phyloP scores from a whole-genome alignment of 2,888 invertebrate genomes.

The Sabatieria punctata region DNA sequence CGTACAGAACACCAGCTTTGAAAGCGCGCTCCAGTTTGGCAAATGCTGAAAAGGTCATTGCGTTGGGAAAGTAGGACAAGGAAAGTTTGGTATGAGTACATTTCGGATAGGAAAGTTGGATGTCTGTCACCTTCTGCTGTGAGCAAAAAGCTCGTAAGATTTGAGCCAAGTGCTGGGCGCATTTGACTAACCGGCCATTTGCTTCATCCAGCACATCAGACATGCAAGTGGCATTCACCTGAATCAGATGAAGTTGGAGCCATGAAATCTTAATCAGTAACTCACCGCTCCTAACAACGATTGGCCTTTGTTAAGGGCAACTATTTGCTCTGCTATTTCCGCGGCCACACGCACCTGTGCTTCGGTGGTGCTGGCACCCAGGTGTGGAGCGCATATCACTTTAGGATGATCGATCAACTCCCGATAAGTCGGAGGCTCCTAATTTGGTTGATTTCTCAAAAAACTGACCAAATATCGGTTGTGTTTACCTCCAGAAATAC shows the following conservation, averaged over 20 bases:
- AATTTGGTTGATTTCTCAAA: constrained; percentile 2
- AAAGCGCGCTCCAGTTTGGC: no score
- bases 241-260: background rate
- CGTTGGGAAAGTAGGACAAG: no score
- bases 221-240: no score
- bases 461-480: constrained; percentile 20
- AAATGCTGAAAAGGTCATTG: no score
- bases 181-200: no score
- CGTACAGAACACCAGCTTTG: background rate
- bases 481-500: constrained; percentile 60
- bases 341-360: constrained; percentile 83
- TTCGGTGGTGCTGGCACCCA: constrained; percentile 84
- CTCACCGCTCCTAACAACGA: constrained; percentile 27
- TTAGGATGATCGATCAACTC: constrained; percentile 62
- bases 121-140: no score
- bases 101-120: no score
- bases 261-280: background rate
- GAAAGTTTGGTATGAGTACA: no score
- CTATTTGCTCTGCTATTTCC: constrained; percentile 85
- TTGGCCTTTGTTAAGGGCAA: constrained; percentile 46
- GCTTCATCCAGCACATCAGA: no score
- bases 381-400: constrained; percentile 82
- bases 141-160: no score
- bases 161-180: no score
- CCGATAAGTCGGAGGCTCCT: constrained; percentile 44